Evolutionary conservation across 2,888 invertebrate genomes (phyloP), one percentile per base, ranked within the genome.

Genomic region (Acanthacorydalis orientalis): DNA sequence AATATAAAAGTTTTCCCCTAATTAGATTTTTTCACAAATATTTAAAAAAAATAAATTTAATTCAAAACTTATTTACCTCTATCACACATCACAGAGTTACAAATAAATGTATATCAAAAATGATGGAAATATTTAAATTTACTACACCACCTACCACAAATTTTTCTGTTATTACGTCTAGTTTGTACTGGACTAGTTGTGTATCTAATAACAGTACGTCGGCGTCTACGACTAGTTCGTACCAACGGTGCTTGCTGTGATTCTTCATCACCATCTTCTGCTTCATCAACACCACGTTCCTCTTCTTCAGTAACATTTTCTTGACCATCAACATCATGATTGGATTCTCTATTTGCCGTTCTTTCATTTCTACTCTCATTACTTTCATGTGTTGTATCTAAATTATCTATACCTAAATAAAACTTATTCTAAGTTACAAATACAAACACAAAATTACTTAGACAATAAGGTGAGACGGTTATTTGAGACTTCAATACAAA

Each of bases 151-250:
- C 47, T 50, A 53, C 55, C 56, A 40, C 52, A 50, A 23, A 50
- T 40, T 52, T 56, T 56, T 43, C 53, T 50, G 15, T 46, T 47
- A 38, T 46, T 54, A 48, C 54, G 37, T 37, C 37, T 37, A 14
- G 37, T 37, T 14, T 14, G n/a, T n/a, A 37, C 37, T 7, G 37
- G 37, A 14, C 37, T 37, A n/a, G 16, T 10, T 15, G 34, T 14
- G 11, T 35, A 33, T 14, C 39, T 38, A 7, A 46, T 46, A 14
- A 11, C 39, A 16, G 38, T 31, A 11, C 46, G 16, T 23, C 31
- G 38, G 4, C 39, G 32, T 7, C 33, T 14, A 7, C 46, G 33
- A 39, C 39, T 39, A 31, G 23, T 38, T 23, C 46, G 38, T 9
- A 31, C 35, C 11, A 46, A 14, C 2, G 32, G 38, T 4, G 39